Base-by-base conservation (phyloP, 1,140 invertebrate genomes). In the Agrypnia vestita region DNA sequence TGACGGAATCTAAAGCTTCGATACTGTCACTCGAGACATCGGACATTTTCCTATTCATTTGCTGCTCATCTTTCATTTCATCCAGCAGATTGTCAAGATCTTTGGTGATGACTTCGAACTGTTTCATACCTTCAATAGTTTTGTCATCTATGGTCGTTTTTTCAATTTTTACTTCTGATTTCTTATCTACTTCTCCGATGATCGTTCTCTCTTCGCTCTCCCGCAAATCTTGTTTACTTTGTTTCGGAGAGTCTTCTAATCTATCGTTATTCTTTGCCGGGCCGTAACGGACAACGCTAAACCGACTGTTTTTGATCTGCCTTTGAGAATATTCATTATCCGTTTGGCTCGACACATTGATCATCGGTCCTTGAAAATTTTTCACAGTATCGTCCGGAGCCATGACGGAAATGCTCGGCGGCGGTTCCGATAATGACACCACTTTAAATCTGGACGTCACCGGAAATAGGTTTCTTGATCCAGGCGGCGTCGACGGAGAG, bases 211-310 rank as follows among this genome's bases (percentile, higher is more conserved):
- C 55, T 3, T 11, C 4, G 7, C 13, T 55, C 43, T 71, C 46
- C 10, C 43, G 0, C 6, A 15, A 17, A 9, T 47, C 46, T 49
- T 47, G 17, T 17, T 49, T 49, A 9, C n/a, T 71, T 8, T 15
- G 10, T 6, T 35, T 35, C 25, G 25, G 1, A 1, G 25, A 6
- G 25, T 35, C 6, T 35, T 35, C 25, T 35, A 35, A 35, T 35
- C 25, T 1, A 6, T 35, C 25, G 6, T 35, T 35, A 35, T 35
- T 35, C 25, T 71, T 49, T 10, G 8, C 43, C 67, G 0, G 87
- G 56, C 88, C 88, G 83, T 89, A 89, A 47, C 89, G 84, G 0
- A 88, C 86, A 0, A 90, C 86, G 0, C 87, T 89, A 79, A 90
- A 90, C 4, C 89, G 80, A 3, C 72, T 79, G 25, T 87, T 88